phyloP scores from a whole-genome alignment of 1,140 invertebrate genomes.

The Cydia splendana region DNA sequence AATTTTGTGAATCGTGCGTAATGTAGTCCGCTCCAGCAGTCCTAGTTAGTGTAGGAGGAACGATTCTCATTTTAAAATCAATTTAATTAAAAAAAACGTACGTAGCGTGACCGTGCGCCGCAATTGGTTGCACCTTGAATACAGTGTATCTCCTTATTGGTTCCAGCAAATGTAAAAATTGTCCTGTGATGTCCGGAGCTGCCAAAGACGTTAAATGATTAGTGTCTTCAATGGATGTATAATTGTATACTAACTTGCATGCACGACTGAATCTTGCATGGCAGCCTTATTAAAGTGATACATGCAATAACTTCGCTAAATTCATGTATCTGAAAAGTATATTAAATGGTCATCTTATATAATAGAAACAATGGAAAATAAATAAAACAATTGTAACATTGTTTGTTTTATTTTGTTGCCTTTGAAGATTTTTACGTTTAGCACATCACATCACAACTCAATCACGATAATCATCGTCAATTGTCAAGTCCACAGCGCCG shows the following conservation, averaged over 20 bases:
- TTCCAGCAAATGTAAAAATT: conserved; percentile 22
- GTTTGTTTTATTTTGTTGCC: conserved; percentile 34
- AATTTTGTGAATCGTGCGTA: too few relatives aligned
- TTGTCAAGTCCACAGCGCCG: too few relatives aligned
- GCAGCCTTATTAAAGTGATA: conserved; percentile 33
- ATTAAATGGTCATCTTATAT: conserved; percentile 22
- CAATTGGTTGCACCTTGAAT: neutral
- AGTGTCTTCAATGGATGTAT: conserved; percentile 25
- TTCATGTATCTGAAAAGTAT: conserved; percentile 28
- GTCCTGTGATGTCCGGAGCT: conserved; percentile 36
- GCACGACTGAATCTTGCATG: conserved; percentile 23
- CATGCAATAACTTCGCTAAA: conserved; percentile 31
- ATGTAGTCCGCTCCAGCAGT: too few relatives aligned
- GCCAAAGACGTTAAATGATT: conserved; percentile 36
- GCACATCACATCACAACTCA: too few relatives aligned
- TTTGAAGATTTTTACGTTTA: too few relatives aligned
- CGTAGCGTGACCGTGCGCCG: neutral
- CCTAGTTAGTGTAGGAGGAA: too few relatives aligned
- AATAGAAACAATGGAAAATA: conserved; percentile 33
- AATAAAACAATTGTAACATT: conserved; percentile 36
- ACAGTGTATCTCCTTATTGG: neutral
- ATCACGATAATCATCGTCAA: too few relatives aligned
- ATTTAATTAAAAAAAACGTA: neutral
- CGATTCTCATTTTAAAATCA: neutral
- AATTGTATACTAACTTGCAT: conserved; percentile 16